These are phyloP conservation scores for Abrostola triplasia DNA, from an alignment of 2,888 invertebrate genomes.

Conservation along the genomic window DNA sequence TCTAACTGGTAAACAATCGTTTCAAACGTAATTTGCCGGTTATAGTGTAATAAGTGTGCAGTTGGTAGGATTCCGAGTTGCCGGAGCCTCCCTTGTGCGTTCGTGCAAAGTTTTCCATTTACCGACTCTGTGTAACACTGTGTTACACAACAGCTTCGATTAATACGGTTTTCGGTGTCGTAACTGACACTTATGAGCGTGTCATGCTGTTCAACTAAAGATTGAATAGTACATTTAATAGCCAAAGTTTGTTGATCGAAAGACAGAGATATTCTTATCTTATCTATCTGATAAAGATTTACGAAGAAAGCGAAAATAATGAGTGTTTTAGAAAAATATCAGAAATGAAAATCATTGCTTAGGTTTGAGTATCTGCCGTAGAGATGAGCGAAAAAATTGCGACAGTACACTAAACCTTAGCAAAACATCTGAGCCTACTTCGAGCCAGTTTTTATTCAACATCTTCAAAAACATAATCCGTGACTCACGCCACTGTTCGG, in stretches of 20 bases:
- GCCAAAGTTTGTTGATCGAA: neutral
- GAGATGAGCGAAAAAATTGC: no score
- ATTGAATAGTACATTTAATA: neutral
- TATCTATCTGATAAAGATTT: no score
- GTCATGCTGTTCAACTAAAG: neutral
- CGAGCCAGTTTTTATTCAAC: neutral
- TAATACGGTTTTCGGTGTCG: neutral
- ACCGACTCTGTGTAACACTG: conserved; percentile 21
- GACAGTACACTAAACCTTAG: no score
- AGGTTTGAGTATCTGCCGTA: no score
- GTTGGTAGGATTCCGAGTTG: conserved; percentile 45
- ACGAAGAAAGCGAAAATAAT: no score
- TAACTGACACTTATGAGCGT: neutral
- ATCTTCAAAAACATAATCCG: conserved; percentile 1
- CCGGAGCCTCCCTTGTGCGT: conserved; percentile 11
- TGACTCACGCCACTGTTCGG: neutral
- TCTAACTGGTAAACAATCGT: conserved; percentile 72
- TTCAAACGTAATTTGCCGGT: conserved; percentile 63
- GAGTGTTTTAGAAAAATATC: no score
- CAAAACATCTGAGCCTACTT: no score
- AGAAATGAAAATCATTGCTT: no score
- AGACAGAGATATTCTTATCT: no score
- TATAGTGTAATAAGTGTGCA: conserved; percentile 51
- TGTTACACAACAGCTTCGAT: conserved; percentile 3
- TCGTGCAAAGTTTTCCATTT: conserved; percentile 34